Conservation (phyloP, 2,888 invertebrate species). For the Nezara viridula region DNA sequence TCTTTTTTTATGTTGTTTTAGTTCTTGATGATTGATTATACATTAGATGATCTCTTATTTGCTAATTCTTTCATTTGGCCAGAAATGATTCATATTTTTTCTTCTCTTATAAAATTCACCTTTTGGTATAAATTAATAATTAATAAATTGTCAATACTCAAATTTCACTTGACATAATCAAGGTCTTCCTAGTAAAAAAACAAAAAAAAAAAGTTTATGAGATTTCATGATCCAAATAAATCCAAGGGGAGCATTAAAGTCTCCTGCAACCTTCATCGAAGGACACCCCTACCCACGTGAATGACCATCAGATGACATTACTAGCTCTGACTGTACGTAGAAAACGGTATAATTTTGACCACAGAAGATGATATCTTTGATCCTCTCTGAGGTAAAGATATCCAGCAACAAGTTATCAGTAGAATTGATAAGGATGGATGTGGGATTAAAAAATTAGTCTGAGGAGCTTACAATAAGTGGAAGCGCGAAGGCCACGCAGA, state of each 20-base stretch:
- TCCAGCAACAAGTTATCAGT: background rate
- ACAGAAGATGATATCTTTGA: background rate
- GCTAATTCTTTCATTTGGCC: too few relatives aligned
- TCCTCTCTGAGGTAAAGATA: background rate
- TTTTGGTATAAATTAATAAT: too few relatives aligned
- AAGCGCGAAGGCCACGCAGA: background rate
- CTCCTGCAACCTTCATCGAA: slow-evolving; percentile 4
- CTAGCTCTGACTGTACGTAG: background rate
- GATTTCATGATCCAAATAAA: background rate
- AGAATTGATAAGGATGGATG: background rate
- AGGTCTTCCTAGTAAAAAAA: background rate
- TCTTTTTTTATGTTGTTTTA: too few relatives aligned
- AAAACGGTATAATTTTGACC: background rate
- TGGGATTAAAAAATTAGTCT: background rate
- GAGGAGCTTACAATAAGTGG: background rate
- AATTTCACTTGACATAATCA: background rate
- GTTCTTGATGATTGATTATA: too few relatives aligned
- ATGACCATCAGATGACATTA: slow-evolving; percentile 22
- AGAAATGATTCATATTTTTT: too few relatives aligned
- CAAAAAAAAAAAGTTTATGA: background rate
- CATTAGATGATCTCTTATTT: too few relatives aligned
- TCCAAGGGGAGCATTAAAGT: background rate
- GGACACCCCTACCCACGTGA: slow-evolving; percentile 35
- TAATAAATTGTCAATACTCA: background rate
- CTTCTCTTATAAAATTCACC: too few relatives aligned